A percentile compares a stretch with the other conserved stretches of the same genome.
Conservation (phyloP, 2,888 invertebrate species). For the Choristoneura rosaceana region DNA sequence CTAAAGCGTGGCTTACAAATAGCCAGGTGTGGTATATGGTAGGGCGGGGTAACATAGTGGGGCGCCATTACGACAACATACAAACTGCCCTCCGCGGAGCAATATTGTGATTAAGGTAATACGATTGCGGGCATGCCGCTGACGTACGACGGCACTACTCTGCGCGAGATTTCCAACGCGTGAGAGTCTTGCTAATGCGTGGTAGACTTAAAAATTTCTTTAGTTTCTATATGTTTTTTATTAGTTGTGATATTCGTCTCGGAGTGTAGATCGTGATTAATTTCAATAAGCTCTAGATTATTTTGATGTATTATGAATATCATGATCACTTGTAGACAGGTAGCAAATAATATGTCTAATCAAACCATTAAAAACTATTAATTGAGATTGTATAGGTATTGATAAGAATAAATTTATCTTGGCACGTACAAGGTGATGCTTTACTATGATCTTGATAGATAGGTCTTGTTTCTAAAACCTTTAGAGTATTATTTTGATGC, state of each 20-base stretch:
- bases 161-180: conserved; percentile 55
- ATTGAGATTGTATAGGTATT: too few species aligned
- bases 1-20: conserved; percentile 31
- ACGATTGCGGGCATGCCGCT: conserved; percentile 55
- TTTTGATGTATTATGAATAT: too few species aligned
- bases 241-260: neutral
- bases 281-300: too few species aligned
- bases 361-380: too few species aligned
- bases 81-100: conserved; percentile 67
- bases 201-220: conserved; percentile 1
- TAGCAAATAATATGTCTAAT: too few species aligned
- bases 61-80: conserved; percentile 49
- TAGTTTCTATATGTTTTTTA: neutral
- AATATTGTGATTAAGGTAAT: conserved; percentile 76
- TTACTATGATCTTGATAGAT: too few species aligned
- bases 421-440: too few species aligned
- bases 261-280: too few species aligned
- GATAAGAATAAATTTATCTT: too few species aligned
- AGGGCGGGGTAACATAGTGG: conserved; percentile 39
- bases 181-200: conserved; percentile 37
- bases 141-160: conserved; percentile 25
- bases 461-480: too few species aligned
- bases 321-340: too few species aligned
- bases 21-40: conserved; percentile 40
- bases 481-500: too few species aligned